Conservation (phyloP, 2,888 invertebrate species). For the Tinea trinotella region DNA sequence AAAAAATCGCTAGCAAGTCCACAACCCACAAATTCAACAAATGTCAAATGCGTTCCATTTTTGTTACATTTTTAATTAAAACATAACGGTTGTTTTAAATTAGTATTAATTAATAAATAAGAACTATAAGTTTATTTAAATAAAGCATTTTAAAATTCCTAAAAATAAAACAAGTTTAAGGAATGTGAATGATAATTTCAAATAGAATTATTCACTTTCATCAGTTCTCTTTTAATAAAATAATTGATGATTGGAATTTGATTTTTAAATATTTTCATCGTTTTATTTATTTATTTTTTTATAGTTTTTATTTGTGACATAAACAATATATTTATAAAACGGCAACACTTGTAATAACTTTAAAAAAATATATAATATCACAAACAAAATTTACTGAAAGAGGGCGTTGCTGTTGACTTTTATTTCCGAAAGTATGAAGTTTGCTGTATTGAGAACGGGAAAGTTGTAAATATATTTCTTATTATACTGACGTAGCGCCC, state of each 20-base stretch:
- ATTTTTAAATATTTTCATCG: too few relatives aligned
- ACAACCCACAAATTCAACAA: conserved; percentile 5
- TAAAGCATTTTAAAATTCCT: background rate
- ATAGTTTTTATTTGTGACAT: background rate
- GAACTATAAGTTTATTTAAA: background rate
- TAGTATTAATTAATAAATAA: background rate
- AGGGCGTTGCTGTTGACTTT: conserved; percentile 24
- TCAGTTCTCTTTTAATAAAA: too few relatives aligned
- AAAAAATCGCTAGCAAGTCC: background rate
- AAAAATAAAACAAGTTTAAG: background rate
- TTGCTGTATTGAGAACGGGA: conserved; percentile 51
- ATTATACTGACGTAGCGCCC: conserved; percentile 39
- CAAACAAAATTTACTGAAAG: conserved; percentile 20
- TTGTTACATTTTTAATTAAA: background rate
- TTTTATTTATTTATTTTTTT: too few relatives aligned
- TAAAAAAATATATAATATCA: background rate
- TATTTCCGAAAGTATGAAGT: conserved; percentile 28
- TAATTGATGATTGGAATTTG: too few relatives aligned
- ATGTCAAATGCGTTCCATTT: background rate
- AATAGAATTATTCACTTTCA: too few relatives aligned
- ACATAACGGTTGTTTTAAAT: background rate
- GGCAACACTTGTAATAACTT: background rate
- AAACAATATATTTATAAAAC: background rate
- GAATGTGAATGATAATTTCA: too few relatives aligned
- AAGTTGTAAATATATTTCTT: conserved; percentile 68